phyloP scores from a whole-genome alignment of 2,113 vertebrate genomes.

The Phoxinus phoxinus region DNA sequence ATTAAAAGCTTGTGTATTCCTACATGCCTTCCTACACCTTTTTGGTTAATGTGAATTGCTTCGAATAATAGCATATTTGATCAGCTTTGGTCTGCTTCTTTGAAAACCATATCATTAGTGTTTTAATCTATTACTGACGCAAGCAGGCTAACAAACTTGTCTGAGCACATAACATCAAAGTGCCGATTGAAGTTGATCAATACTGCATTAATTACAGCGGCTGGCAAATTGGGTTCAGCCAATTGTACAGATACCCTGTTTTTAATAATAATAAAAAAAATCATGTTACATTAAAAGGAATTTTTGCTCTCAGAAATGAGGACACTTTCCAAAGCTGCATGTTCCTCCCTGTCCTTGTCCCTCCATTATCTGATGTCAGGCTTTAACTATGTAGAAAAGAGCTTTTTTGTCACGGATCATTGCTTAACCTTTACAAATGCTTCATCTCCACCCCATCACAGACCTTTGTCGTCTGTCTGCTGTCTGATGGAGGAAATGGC shows the following conservation, averaged over 20 bases:
- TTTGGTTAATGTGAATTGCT: not conserved
- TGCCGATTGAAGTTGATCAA: slow-evolving; percentile 24
- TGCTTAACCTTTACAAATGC: slow-evolving; percentile 59
- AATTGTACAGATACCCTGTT: slow-evolving; percentile 26
- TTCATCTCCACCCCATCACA: slow-evolving; percentile 57
- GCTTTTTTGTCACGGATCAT: slow-evolving; percentile 60
- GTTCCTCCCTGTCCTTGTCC: slow-evolving; percentile 35
- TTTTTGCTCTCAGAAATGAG: slow-evolving; percentile 47
- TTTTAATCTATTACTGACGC: not conserved
- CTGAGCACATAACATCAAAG: slow-evolving; percentile 28
- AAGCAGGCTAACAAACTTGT: not conserved
- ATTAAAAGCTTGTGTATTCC: not conserved
- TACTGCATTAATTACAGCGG: slow-evolving; percentile 17
- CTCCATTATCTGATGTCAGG: slow-evolving; percentile 57
- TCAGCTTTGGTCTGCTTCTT: slow-evolving; percentile 25
- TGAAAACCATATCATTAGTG: slow-evolving; percentile 26
- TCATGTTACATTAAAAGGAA: slow-evolving; percentile 37
- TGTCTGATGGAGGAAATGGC: slow-evolving; percentile 46
- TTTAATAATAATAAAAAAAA: slow-evolving; percentile 2
- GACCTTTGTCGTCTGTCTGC: slow-evolving; percentile 37
- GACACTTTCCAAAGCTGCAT: slow-evolving; percentile 37
- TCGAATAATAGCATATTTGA: slow-evolving; percentile 21
- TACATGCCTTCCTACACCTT: slow-evolving; percentile 18
- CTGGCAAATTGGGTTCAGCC: not conserved
- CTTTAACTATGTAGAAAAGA: slow-evolving; percentile 61